Evolutionary conservation across 2,888 invertebrate species (phyloP), one percentile per base, ranked within the genome.

Genomic region (Malachius bipustulatus): DNA sequence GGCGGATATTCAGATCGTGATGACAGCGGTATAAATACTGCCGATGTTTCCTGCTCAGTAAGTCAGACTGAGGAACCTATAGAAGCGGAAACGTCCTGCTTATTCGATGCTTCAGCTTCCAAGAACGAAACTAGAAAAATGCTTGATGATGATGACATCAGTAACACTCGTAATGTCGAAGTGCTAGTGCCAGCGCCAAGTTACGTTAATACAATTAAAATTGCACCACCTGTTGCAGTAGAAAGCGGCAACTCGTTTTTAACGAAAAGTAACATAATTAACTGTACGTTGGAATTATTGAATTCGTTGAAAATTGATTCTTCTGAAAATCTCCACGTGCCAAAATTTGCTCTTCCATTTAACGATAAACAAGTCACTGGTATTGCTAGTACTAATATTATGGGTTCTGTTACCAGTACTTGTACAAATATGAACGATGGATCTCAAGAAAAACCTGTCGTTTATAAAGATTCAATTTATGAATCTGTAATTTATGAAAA

Each of bases 1-100:
- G 71, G 72, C 30, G 67, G 57, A 35, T 59, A 61, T 29, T 65
- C 65, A 6, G 81, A 78, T 57, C 71, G 76, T 26, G 84, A 85
- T 60, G 84, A 85, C 54, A 80, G 79, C 42, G 82, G 81, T 2
- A 79, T 82, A 42, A 83, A 84, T 47, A 78, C 82, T 3, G 82
- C 82, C 2, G 77, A 82, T 9, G 83, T 80, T 36, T 82, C 81
- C 12, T 80, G 79, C 49, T 78, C 75, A 16, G 73, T 74, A 13
- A 73, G 73, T 50, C 82, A 82, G 49, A 77, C 79, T 31, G 82
- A 82, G 56, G 81, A 82, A 48, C 73, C 76, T 12, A 73, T 73
- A 34, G 79, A 79, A 51, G 59, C 59, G 37, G 42, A 46, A 14
- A 57, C 59, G 36, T 47, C 54, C 26, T n/a, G n/a, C n/a, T n/a